Evolutionary conservation across 2,888 invertebrate genomes (phyloP).

Genomic region (Synergus laeviventris): DNA sequence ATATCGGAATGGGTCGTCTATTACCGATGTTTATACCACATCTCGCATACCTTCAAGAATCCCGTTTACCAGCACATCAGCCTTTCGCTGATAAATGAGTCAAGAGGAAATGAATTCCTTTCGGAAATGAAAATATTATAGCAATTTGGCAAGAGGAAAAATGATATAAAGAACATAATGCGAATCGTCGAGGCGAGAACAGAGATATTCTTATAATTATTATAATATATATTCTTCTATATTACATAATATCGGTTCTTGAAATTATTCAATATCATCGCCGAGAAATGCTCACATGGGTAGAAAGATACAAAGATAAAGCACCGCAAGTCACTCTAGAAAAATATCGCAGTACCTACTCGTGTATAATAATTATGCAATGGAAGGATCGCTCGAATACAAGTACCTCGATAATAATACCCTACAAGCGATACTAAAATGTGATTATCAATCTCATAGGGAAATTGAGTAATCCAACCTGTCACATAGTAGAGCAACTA

Average conservation of each 20-base stretch:
- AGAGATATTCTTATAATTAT: no score
- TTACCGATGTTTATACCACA: conserved; percentile 60
- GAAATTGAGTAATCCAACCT: conserved; percentile 13
- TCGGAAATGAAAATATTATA: not conserved
- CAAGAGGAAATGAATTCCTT: not conserved
- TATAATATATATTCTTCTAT: not conserved
- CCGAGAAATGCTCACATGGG: conserved; percentile 30
- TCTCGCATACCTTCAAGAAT: conserved; percentile 44
- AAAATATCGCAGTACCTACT: not conserved
- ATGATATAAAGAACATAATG: not conserved
- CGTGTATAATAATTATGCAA: conserved; percentile 40
- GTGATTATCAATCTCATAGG: conserved; percentile 22
- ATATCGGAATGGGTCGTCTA: conserved; percentile 59
- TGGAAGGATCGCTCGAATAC: conserved; percentile 22
- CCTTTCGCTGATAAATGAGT: not conserved
- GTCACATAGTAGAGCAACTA: not conserved
- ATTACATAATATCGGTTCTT: not conserved
- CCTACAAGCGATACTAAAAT: conserved; percentile 34
- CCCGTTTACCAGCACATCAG: conserved; percentile 21
- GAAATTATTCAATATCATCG: conserved; percentile 33
- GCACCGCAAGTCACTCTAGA: conserved; percentile 30
- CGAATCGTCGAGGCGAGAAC: no score
- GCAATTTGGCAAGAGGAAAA: not conserved
- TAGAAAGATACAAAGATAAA: conserved; percentile 38
- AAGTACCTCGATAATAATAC: conserved; percentile 36